A percentile compares a stretch with the other conserved stretches of the same genome.
These are phyloP conservation scores for Heloderma charlesbogerti DNA, from an alignment of 2,113 vertebrate genomes.

Conservation along the genomic window DNA sequence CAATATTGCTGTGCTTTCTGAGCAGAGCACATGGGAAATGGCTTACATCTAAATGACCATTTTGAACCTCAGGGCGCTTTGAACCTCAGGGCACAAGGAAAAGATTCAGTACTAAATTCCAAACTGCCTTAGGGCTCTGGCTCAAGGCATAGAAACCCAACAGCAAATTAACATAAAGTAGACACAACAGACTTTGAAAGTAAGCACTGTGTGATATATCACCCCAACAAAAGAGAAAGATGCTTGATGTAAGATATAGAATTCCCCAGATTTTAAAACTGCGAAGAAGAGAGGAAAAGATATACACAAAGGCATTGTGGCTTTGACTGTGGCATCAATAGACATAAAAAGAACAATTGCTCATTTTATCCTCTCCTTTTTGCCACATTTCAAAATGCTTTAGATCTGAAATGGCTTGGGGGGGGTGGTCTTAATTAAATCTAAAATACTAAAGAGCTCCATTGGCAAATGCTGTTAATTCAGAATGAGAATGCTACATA, in stretches of 20 bases:
- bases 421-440: constrained; percentile 35
- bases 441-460: constrained; percentile 14
- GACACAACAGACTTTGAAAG: background rate
- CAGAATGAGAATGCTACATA: background rate
- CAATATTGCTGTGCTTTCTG: background rate
- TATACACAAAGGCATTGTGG: background rate
- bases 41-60: background rate
- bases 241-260: background rate
- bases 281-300: background rate
- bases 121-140: background rate
- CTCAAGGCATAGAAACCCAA: constrained; percentile 9
- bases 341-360: background rate
- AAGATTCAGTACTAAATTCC: background rate
- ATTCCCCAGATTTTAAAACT: constrained; percentile 9
- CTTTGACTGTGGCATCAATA: constrained; percentile 22
- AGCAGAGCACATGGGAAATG: background rate
- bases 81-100: too few relatives aligned
- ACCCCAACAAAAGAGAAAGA: background rate
- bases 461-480: background rate
- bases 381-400: constrained; percentile 7
- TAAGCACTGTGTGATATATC: background rate
- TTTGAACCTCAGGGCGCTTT: background rate
- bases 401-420: constrained; percentile 3
- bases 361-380: background rate
- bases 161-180: background rate